These are phyloP conservation scores for Crotalus helleri DNA, from an alignment of 2,113 vertebrate species.

Conservation along the genomic window DNA sequence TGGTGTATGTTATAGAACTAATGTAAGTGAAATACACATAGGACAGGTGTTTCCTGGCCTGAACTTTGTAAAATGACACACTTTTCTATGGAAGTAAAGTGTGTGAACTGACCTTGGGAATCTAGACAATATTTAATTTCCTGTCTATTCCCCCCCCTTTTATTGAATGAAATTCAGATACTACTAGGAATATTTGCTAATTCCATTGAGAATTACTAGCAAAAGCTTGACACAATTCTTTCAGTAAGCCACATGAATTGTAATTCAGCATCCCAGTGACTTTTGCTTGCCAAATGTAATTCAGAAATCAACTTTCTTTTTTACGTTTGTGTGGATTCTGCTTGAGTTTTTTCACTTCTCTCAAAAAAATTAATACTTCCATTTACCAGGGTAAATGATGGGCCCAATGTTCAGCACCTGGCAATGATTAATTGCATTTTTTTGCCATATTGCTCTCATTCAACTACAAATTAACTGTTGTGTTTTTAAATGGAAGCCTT, in stretches of 20 bases:
- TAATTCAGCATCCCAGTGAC: background rate
- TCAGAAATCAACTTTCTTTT: background rate
- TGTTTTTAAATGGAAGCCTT: background rate
- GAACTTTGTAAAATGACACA: background rate
- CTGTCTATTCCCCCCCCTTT: background rate
- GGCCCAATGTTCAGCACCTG: background rate
- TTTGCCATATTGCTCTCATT: background rate
- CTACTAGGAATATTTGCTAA: slow-evolving; percentile 7
- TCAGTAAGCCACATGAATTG: background rate
- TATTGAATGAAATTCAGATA: slow-evolving; percentile 2
- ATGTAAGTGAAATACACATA: background rate
- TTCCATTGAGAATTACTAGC: slow-evolving; percentile 20
- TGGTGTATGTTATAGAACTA: too few relatives aligned
- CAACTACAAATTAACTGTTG: background rate
- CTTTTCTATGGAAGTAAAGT: background rate
- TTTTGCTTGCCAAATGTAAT: slow-evolving; percentile 1
- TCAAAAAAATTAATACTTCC: background rate
- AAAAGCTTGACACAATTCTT: slow-evolving; percentile 13
- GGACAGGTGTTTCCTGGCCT: background rate
- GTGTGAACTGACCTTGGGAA: slow-evolving; percentile 3
- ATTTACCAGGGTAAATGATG: background rate
- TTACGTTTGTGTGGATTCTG: background rate
- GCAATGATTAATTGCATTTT: background rate
- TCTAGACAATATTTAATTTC: slow-evolving; percentile 14
- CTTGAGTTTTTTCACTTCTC: background rate